phyloP scores from a whole-genome alignment of 2,888 invertebrate species.

The Scaptomyza parva region DNA sequence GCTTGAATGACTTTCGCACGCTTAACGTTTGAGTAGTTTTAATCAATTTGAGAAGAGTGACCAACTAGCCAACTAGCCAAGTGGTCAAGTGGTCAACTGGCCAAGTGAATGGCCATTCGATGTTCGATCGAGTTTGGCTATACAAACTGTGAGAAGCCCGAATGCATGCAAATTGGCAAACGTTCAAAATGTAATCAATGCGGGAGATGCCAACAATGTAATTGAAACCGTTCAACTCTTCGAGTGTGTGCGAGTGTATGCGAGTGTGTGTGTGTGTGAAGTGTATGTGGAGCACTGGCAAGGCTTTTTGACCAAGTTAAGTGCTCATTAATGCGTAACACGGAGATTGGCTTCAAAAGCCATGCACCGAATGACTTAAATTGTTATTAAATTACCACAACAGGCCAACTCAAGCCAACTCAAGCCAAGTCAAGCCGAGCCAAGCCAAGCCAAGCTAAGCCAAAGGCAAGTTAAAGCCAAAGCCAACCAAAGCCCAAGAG shows the following conservation, averaged over 20 bases:
- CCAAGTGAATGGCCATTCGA: slow-evolving; percentile 62
- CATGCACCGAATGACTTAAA: slow-evolving; percentile 79
- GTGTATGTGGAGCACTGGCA: slow-evolving; percentile 55
- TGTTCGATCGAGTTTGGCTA: slow-evolving; percentile 7
- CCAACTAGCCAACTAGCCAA: slow-evolving; percentile 24
- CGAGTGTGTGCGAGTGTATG: neutral
- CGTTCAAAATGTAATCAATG: slow-evolving; percentile 79
- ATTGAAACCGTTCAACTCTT: slow-evolving; percentile 55
- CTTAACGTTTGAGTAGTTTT: slow-evolving; percentile 71
- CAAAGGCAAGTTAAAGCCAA: slow-evolving; percentile 34
- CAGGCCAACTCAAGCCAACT: slow-evolving; percentile 30
- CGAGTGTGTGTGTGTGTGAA: neutral
- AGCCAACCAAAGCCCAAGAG: slow-evolving; percentile 33
- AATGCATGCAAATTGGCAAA: slow-evolving; percentile 73
- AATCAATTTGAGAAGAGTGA: slow-evolving; percentile 57
- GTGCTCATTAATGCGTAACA: slow-evolving; percentile 83
- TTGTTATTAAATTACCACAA: slow-evolving; percentile 78
- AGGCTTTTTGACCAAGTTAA: slow-evolving; percentile 83
- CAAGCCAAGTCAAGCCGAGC: slow-evolving; percentile 25
- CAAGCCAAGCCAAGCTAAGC: slow-evolving; percentile 31
- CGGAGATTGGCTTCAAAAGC: slow-evolving; percentile 80
- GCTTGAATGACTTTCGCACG: slow-evolving; percentile 68
- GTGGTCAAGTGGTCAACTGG: slow-evolving; percentile 35
- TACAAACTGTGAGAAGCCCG: slow-evolving; percentile 36
- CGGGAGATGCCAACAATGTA: slow-evolving; percentile 70